These are phyloP conservation scores for Anisognathus igniventris DNA, from an alignment of 2,797 vertebrate species.

Conservation along the genomic window DNA sequence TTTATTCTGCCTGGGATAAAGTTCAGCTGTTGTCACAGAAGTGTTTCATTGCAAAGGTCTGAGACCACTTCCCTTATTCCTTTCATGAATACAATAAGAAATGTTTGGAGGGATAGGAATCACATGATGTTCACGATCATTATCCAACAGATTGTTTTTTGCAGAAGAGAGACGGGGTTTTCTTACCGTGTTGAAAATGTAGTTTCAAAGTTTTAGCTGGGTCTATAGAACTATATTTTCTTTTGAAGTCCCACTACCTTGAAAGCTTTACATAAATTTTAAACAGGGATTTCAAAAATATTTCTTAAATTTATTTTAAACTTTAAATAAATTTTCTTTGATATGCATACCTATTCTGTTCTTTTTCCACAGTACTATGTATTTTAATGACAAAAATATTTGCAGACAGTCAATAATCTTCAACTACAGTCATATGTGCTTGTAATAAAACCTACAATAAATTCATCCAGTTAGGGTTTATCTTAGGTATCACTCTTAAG, in stretches of 20 bases:
- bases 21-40: constrained; percentile 34
- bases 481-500: neutral
- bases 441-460: neutral
- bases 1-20: constrained; percentile 17
- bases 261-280: neutral
- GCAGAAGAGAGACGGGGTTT: neutral
- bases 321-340: neutral
- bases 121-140: neutral
- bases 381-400: neutral
- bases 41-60: constrained; percentile 9
- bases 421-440: neutral
- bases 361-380: neutral
- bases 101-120: neutral
- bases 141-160: neutral
- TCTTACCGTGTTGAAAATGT: neutral
- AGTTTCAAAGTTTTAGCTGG: neutral
- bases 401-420: neutral
- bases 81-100: neutral
- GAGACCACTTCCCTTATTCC: neutral
- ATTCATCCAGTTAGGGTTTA: neutral
- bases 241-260: neutral
- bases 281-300: neutral
- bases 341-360: neutral
- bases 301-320: neutral
- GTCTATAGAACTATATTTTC: neutral